Conservation (phyloP, 2,797 vertebrate species). For the Acrossocheilus wenchowensis region DNA sequence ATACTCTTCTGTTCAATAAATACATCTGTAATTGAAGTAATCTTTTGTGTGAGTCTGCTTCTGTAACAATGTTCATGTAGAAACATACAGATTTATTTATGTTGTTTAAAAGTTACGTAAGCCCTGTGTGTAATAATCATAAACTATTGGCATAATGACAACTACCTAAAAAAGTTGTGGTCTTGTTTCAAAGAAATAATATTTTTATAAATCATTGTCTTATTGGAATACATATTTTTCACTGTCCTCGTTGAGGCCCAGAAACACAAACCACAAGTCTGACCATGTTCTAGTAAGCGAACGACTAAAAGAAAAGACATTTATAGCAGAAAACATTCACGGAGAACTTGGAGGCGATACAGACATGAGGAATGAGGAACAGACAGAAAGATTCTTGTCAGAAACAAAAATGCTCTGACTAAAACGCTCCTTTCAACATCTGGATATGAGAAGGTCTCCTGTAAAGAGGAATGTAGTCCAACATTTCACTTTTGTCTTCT, state of each 20-base stretch:
- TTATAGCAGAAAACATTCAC: neutral
- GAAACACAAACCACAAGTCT: neutral
- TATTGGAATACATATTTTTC: neutral
- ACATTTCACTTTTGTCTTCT: conserved; percentile 62
- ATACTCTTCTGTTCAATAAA: no score
- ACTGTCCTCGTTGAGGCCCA: neutral
- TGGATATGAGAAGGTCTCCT: conserved; percentile 57
- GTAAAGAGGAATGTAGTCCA: conserved; percentile 50
- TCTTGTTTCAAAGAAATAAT: neutral
- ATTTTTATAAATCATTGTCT: neutral
- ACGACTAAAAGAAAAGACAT: neutral
- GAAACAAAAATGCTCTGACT: conserved; percentile 40
- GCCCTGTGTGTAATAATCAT: neutral
- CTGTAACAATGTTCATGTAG: neutral
- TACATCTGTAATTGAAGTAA: no score
- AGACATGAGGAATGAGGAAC: conserved; percentile 14
- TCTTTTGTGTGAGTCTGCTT: no score
- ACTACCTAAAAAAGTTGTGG: neutral
- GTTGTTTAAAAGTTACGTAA: neutral
- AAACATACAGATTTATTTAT: no score
- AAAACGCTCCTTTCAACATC: conserved; percentile 57
- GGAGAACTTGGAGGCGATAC: neutral
- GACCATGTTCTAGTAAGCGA: neutral
- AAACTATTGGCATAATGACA: neutral
- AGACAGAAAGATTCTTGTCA: conserved; percentile 39